Evolutionary conservation across 2,113 vertebrate genomes (phyloP).

Genomic region (Poeciliopsis occidentalis): DNA sequence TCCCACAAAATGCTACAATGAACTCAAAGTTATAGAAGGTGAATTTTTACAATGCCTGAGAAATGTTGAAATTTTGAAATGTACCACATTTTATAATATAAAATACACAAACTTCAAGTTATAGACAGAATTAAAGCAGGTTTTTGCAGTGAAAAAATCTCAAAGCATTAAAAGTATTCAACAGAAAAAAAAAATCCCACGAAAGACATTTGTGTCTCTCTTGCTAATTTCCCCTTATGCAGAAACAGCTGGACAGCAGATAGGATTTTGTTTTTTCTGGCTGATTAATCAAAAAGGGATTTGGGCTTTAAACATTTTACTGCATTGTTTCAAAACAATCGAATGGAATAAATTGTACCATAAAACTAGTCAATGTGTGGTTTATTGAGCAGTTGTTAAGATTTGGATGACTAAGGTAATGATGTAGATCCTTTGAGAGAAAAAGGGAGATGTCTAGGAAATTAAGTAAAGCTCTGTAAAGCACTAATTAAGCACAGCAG

Average conservation of each 20-base stretch:
- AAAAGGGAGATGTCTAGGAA: neutral
- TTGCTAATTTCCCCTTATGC: neutral
- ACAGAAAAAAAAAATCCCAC: neutral
- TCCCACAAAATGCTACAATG: slow-evolving; percentile 38
- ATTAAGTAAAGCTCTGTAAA: neutral
- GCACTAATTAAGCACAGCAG: neutral
- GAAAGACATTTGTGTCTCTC: neutral
- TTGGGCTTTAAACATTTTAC: neutral
- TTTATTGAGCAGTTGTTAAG: neutral
- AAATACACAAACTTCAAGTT: slow-evolving; percentile 8
- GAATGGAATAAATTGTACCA: neutral
- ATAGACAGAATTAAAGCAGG: too few relatives aligned
- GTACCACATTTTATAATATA: neutral
- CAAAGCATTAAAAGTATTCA: too few relatives aligned
- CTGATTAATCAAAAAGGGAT: neutral
- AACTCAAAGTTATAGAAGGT: slow-evolving; percentile 32
- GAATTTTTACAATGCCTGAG: slow-evolving; percentile 27
- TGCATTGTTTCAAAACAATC: neutral
- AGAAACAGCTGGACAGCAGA: neutral
- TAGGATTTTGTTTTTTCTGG: neutral
- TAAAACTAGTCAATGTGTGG: neutral
- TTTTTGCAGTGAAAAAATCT: neutral
- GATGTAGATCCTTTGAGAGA: neutral
- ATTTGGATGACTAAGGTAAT: neutral
- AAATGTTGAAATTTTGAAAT: slow-evolving; percentile 12